Conservation (phyloP, 2,797 vertebrate species). For the Trichosurus vulpecula region DNA sequence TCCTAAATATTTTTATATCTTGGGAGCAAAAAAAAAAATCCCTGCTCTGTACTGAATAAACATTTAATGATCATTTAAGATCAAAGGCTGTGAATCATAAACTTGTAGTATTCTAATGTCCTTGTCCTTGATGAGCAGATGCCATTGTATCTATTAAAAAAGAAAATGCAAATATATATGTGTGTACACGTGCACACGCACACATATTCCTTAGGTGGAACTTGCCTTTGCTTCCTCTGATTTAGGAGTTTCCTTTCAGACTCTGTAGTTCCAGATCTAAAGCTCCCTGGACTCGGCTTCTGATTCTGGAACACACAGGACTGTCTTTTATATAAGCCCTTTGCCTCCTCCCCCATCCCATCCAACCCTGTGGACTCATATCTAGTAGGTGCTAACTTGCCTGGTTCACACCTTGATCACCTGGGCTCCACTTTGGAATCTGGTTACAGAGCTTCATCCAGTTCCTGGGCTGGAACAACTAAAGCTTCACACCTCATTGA, state of each 20-base stretch:
- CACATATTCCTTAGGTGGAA: not conserved
- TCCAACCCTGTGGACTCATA: not conserved
- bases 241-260: not conserved
- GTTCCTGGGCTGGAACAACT: too few relatives aligned
- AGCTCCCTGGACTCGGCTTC: not conserved
- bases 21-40: not conserved
- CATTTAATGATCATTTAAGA: not conserved
- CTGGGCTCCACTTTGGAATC: not conserved
- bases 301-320: not conserved
- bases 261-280: not conserved
- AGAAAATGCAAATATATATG: too few relatives aligned
- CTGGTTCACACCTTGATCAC: not conserved
- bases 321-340: not conserved
- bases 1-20: not conserved
- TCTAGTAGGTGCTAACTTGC: not conserved
- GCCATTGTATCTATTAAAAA: too few relatives aligned
- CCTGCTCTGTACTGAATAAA: not conserved
- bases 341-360: not conserved
- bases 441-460: not conserved
- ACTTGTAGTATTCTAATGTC: too few relatives aligned
- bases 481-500: not conserved
- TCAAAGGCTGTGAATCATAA: too few relatives aligned
- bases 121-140: too few relatives aligned
- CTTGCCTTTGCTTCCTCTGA: not conserved
- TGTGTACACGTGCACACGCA: too few relatives aligned